phyloP scores from a whole-genome alignment of 2,113 vertebrate genomes.

The Perca fluviatilis region DNA sequence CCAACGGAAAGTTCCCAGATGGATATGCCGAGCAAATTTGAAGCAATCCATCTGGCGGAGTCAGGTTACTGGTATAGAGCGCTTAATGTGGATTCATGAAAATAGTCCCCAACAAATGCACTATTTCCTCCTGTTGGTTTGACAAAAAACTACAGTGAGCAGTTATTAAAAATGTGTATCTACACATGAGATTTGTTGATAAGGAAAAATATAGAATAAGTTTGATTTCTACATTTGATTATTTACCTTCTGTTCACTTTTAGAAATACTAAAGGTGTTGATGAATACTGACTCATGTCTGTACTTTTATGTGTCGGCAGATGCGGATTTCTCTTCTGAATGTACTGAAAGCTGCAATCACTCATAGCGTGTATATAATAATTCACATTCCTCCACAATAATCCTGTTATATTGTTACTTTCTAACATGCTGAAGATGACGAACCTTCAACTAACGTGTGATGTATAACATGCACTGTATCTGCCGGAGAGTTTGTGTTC shows the following conservation, averaged over 20 bases:
- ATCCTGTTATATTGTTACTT: constrained; percentile 22
- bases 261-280: background rate
- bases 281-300: constrained; percentile 10
- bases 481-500: constrained; percentile 42
- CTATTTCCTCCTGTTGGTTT: background rate
- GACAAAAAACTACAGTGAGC: background rate
- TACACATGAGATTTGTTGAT: background rate
- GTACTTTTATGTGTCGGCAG: background rate
- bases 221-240: background rate
- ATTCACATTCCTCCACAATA: constrained; percentile 18
- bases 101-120: no score
- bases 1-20: no score
- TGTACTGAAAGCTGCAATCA: background rate
- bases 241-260: background rate
- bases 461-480: constrained; percentile 76
- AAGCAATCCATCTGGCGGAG: no score
- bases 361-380: constrained; percentile 30
- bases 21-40: no score
- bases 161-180: background rate
- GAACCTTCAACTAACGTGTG: constrained; percentile 18
- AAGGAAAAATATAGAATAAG: background rate
- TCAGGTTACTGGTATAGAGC: no score
- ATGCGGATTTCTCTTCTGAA: background rate
- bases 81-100: no score
- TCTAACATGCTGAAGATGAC: background rate